A percentile compares a stretch with the other conserved stretches of the same genome.
Conservation (phyloP, 2,113 vertebrate species). For the Aegithalos caudatus region DNA sequence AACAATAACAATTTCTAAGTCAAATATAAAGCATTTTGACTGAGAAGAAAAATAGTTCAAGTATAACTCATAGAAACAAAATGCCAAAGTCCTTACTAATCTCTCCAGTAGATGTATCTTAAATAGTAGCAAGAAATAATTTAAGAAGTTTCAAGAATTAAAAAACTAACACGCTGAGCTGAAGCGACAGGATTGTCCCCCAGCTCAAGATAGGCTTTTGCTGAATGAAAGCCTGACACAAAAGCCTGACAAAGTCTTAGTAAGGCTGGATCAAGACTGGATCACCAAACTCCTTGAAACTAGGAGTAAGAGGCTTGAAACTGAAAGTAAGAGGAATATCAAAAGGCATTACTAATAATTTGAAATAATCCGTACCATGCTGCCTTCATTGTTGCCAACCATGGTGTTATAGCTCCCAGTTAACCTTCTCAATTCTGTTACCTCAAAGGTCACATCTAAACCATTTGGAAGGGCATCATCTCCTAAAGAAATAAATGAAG, state of each 20-base stretch:
- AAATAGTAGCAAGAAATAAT: neutral
- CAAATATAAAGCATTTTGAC: neutral
- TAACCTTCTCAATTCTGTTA: constrained; percentile 87
- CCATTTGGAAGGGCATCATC: constrained; percentile 90
- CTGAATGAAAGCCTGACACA: neutral
- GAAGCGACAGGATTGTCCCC: neutral
- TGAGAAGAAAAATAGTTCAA: neutral
- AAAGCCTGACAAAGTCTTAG: neutral
- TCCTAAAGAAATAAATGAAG: constrained; percentile 64
- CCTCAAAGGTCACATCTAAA: constrained; percentile 91
- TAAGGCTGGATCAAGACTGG: neutral
- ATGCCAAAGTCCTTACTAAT: neutral
- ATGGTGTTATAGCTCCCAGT: constrained; percentile 98
- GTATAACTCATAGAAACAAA: neutral
- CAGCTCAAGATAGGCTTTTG: neutral
- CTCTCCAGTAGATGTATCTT: neutral
- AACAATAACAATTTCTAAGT: neutral
- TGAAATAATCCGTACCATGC: constrained; percentile 81
- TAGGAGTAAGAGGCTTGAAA: neutral
- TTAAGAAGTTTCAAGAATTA: neutral
- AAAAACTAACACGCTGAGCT: neutral
- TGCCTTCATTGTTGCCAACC: constrained; percentile 98
- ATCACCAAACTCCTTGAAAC: neutral
- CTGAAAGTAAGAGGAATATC: neutral
- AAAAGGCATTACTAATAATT: neutral